Conservation (phyloP, 2,797 vertebrate genomes). For the Aplochiton taeniatus region DNA sequence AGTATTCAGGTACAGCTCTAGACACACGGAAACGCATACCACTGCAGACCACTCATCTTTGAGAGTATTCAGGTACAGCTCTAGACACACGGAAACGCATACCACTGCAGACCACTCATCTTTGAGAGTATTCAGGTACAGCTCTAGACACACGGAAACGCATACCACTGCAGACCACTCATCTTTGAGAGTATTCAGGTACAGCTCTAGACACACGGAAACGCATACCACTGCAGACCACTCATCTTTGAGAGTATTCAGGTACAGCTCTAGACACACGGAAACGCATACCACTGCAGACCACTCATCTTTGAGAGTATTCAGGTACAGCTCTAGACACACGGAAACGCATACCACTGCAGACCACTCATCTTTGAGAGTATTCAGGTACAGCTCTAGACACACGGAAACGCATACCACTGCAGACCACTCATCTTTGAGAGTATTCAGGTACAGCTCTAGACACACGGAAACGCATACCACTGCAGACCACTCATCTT, state of each 20-base stretch:
- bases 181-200: slow-evolving; percentile 86
- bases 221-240: not conserved
- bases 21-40: no score
- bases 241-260: slow-evolving; percentile 86
- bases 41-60: not conserved
- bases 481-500: slow-evolving; percentile 73
- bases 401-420: no score
- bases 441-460: slow-evolving; percentile 73
- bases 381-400: slow-evolving; percentile 66
- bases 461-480: no score
- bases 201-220: not conserved
- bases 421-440: slow-evolving; percentile 80
- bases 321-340: slow-evolving; percentile 64
- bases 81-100: no score
- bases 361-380: slow-evolving; percentile 83
- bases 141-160: no score
- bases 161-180: no score
- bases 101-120: no score
- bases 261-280: slow-evolving; percentile 50
- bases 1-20: slow-evolving; percentile 72
- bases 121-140: slow-evolving; percentile 79
- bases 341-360: no score
- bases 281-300: no score
- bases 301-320: slow-evolving; percentile 84
- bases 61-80: not conserved